phyloP scores from a whole-genome alignment of 2,113 vertebrate species.

The Erythrocercus mccallii region DNA sequence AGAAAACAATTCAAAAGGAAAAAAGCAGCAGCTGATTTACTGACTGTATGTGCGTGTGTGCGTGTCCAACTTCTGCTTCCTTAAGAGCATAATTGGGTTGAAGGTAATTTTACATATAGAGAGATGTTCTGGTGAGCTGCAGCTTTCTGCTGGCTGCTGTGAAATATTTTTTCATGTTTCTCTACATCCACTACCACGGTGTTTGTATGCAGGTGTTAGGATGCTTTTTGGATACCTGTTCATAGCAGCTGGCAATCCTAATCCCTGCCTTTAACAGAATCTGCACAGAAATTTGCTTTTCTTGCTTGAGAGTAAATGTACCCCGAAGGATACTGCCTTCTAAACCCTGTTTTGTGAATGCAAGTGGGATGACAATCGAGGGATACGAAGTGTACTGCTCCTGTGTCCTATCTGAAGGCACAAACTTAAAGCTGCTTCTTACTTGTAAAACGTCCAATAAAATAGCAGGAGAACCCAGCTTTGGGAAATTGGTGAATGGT shows the following conservation, averaged over 20 bases:
- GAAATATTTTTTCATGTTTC: not conserved
- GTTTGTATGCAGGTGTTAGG: not conserved
- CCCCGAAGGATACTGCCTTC: not conserved
- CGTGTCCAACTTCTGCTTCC: not conserved
- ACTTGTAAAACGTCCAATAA: not conserved
- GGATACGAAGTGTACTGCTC: accelerated
- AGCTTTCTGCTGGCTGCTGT: not conserved
- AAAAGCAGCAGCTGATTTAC: not conserved
- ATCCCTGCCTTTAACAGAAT: not conserved
- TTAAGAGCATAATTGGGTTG: not conserved
- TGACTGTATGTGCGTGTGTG: not conserved
- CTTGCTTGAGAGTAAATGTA: not conserved
- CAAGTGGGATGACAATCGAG: no score
- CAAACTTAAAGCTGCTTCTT: not conserved
- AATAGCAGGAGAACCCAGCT: not conserved
- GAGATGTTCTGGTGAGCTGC: not conserved
- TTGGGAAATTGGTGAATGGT: not conserved
- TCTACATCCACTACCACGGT: not conserved
- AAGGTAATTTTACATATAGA: not conserved
- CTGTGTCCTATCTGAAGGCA: accelerated
- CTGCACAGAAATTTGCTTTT: not conserved
- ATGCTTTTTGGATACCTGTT: not conserved
- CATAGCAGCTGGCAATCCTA: not conserved
- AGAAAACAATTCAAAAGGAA: not conserved
- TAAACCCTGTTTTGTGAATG: not conserved